Evolutionary conservation across 2,113 vertebrate genomes (phyloP), one percentile per base, ranked within the genome.

Genomic region (Hipposideros armiger): DNA sequence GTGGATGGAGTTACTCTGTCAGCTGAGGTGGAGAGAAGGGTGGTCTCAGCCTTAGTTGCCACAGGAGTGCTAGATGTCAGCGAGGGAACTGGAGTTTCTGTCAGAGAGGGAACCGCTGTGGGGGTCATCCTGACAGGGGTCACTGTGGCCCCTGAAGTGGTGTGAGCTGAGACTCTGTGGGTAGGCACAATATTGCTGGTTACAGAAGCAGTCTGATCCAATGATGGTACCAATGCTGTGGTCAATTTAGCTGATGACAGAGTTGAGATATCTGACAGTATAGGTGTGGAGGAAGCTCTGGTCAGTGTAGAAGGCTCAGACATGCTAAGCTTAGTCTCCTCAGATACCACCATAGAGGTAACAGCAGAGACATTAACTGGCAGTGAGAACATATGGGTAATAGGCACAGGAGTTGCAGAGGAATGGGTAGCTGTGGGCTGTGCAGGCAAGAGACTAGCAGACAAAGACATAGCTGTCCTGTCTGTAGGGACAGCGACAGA

Each of bases 1-100:
- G 47, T 77, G 7, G 72, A 85, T 88, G 81, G 81, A 74, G 85
- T 96, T 96, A 90, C 64, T 88, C 3, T 67, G 52, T 88, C 91
- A 90, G 24, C 24, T 50, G 91, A 94, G 19, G 66, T 80, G 30
- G 40, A 81, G 11, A n/a, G 60, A 92, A 82, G 22, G 4, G 30
- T 87, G 45, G n/a, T 52, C n/a, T 64, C 69, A 54, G 58, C 36
- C 70, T 84, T 94, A 76, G 58, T 78, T 87, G 85, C 47, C 52
- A 72, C 30, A 67, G n/a, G 66, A 84, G 66, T 73, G 4, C 28
- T 32, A 45, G 87, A 15, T 70, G n/a, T 96, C 93, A 87, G n/a
- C 0, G 81, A 96, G 28, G 86, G 24, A 17, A 83, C n/a, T 81
- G 83, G 22, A 84, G 83, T 72, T 73, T 96, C 83, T 95, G 50